phyloP scores from a whole-genome alignment of 2,113 vertebrate species.

The Protobothrops flavoviridis region DNA sequence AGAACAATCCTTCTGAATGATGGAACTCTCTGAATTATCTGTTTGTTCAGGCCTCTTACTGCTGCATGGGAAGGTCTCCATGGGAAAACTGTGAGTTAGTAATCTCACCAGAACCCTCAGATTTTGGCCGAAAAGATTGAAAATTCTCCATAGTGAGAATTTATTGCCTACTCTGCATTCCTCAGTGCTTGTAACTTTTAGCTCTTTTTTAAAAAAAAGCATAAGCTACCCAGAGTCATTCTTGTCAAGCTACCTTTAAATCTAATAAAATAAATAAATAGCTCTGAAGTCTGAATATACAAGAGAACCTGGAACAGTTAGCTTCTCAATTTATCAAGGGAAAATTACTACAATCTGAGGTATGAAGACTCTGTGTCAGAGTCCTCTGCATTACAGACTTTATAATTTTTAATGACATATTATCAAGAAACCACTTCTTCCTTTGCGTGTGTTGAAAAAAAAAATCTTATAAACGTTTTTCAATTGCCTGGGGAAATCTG shows the following conservation, averaged over 20 bases:
- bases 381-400: not conserved
- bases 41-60: not conserved
- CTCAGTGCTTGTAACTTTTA: not conserved
- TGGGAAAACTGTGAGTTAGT: not conserved
- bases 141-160: not conserved
- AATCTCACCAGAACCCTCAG: not conserved
- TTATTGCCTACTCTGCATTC: not conserved
- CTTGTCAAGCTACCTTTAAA: not conserved
- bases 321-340: not conserved
- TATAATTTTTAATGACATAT: not conserved
- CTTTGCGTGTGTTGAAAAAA: not conserved
- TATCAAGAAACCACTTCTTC: not conserved
- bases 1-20: not conserved
- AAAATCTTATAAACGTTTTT: not conserved
- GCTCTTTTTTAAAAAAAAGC: not conserved
- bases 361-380: not conserved
- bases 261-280: not conserved
- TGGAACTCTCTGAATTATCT: not conserved
- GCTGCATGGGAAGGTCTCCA: not conserved
- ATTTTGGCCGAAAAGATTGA: not conserved
- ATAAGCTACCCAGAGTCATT: not conserved
- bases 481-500: not conserved
- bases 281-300: not conserved
- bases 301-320: not conserved
- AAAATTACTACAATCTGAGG: not conserved